These are phyloP conservation scores for Anthonomus grandis DNA, from an alignment of 1,140 invertebrate genomes.

Conservation along the genomic window DNA sequence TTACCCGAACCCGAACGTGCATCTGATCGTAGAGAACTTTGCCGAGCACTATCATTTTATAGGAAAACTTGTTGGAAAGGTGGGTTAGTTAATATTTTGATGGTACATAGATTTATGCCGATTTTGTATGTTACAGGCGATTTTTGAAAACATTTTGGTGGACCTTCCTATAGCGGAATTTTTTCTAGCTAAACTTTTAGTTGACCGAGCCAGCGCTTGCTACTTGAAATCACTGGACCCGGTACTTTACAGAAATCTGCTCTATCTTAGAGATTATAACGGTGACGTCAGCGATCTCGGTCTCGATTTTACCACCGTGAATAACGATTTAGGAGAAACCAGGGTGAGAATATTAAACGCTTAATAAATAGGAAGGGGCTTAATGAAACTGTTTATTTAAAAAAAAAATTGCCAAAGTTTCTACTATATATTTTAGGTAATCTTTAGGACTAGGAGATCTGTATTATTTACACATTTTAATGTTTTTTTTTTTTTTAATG, in stretches of 20 bases:
- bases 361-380: background rate
- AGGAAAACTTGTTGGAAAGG: conserved; percentile 91
- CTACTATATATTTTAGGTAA: no score
- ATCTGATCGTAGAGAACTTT: conserved; percentile 79
- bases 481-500: no score
- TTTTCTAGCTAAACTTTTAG: conserved; percentile 84
- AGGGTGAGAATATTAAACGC: conserved; percentile 53
- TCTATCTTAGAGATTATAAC: conserved; percentile 81
- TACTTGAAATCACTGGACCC: conserved; percentile 92
- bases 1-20: conserved; percentile 93
- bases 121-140: conserved; percentile 58
- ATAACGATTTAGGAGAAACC: conserved; percentile 87
- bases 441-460: no score
- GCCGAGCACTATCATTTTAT: conserved; percentile 94
- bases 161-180: conserved; percentile 93
- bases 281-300: conserved; percentile 77
- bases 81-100: no score
- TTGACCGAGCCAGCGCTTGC: conserved; percentile 84
- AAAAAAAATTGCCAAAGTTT: no score
- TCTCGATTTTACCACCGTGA: conserved; percentile 91
- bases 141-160: conserved; percentile 93
- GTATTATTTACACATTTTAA: no score
- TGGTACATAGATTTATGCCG: no score
- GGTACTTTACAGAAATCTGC: conserved; percentile 84
- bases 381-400: background rate